phyloP scores from a whole-genome alignment of 2,797 vertebrate genomes.

The Oophaga sylvatica region DNA sequence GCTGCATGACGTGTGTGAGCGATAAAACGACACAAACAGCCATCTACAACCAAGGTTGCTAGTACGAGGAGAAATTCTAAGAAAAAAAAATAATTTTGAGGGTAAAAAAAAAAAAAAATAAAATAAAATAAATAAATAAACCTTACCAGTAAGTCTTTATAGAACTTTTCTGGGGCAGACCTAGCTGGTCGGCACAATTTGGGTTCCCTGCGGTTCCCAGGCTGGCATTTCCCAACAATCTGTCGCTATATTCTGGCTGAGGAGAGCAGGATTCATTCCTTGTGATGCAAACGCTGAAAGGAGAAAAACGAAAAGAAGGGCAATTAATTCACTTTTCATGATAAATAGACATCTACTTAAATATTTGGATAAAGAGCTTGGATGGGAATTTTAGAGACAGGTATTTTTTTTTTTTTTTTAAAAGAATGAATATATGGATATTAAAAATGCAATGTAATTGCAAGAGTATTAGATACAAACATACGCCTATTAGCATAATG shows the following conservation, averaged over 20 bases:
- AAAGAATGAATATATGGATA: too few relatives aligned
- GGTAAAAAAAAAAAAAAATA: not conserved
- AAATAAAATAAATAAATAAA: not conserved
- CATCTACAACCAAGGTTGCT: too few relatives aligned
- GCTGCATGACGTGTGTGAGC: too few relatives aligned
- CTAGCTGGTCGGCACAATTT: constrained; percentile 54
- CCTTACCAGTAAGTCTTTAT: constrained; percentile 86
- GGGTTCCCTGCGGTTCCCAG: not conserved
- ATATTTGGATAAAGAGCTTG: not conserved
- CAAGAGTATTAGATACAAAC: not conserved
- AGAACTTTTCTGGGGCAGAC: constrained; percentile 76
- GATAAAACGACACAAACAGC: too few relatives aligned
- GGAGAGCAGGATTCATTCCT: not conserved
- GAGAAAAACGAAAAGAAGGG: not conserved
- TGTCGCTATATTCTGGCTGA: not conserved
- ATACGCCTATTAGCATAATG: too few relatives aligned
- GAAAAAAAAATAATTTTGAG: too few relatives aligned
- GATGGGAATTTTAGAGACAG: too few relatives aligned
- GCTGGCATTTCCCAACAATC: not conserved
- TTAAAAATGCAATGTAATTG: too few relatives aligned
- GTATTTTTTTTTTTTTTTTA: too few relatives aligned
- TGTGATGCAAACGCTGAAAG: not conserved
- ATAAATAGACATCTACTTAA: not conserved
- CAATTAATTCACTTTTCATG: not conserved
- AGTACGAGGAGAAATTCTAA: too few relatives aligned